Conservation (phyloP, 2,797 vertebrate genomes). For the Heteromormyrus szaboi region DNA sequence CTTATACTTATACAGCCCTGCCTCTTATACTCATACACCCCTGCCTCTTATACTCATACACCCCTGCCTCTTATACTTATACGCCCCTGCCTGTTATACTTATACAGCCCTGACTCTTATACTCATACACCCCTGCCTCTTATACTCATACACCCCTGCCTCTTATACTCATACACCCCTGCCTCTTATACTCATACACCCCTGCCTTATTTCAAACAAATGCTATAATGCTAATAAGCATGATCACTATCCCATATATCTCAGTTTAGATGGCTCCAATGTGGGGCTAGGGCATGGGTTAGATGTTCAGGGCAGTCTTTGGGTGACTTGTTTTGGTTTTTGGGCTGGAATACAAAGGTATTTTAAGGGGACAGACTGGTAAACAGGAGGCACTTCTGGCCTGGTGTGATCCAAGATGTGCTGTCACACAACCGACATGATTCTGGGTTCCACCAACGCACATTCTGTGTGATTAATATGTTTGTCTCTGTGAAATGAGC, state of each 20-base stretch:
- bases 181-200: neutral
- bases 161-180: neutral
- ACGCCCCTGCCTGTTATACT: no score
- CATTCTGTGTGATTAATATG: constrained; percentile 11
- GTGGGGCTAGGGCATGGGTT: neutral
- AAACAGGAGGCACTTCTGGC: neutral
- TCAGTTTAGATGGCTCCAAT: neutral
- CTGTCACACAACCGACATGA: neutral
- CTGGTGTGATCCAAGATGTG: neutral
- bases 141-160: neutral
- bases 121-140: no score
- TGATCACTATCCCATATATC: neutral
- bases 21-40: no score
- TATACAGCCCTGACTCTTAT: no score
- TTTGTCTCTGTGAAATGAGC: constrained; percentile 1
- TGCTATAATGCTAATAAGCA: neutral
- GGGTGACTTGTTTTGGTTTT: neutral
- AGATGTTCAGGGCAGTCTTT: neutral
- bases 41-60: no score
- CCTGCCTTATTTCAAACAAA: neutral
- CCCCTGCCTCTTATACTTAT: no score
- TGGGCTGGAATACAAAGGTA: neutral
- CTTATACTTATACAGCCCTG: no score
- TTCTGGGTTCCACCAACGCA: neutral
- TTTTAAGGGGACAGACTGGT: neutral